Base-by-base conservation (phyloP, 2,113 vertebrate species). In the Lophura nycthemera region DNA sequence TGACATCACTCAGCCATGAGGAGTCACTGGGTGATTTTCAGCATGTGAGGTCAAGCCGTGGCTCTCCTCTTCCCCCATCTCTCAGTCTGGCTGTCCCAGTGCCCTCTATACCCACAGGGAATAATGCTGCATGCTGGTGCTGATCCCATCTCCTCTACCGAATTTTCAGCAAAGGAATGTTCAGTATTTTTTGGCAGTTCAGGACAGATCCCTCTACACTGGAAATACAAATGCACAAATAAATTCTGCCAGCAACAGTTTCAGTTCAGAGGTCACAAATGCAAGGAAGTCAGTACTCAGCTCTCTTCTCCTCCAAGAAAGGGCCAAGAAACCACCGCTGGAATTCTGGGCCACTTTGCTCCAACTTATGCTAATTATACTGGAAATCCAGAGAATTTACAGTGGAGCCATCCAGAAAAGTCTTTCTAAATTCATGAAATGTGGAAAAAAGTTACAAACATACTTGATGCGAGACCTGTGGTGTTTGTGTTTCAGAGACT, bases 401-500 rank as follows among this genome's bases (percentile, higher is more conserved):
- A 54, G 9, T 48, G 9, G 60, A 78, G 61, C 42, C 77, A 60
- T 19, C 8, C 40, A 80, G 42, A 64, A 50, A 80, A 85, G 13
- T 42, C 45, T 70, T 70, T 86, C 83, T 40, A 87, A 79, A 63
- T 54, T 70, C 24, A 60, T 19, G 7, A 85, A 87, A 83, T n/a
- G 50, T 6, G 8, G 19, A 88, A 18, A 43, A 36, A 81, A 70
- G 30, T 25, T 56, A 65, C 32, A 20, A 19, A 84, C 61, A 47
- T 17, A 71, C 8, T 76, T 66, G 40, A 80, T 56, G 72, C 65
- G 13, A 13, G 27, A 85, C 32, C 9, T 30, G 40, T 78, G 52
- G 29, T 34, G 43, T 78, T 89, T 85, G 29, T 34, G 43, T 78
- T 89, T 85, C 60, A 63, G 89, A 75, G 47, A 72, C 43, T 56